These are phyloP conservation scores for Orthosia gothica DNA, from an alignment of 2,888 invertebrate species.

Conservation along the genomic window DNA sequence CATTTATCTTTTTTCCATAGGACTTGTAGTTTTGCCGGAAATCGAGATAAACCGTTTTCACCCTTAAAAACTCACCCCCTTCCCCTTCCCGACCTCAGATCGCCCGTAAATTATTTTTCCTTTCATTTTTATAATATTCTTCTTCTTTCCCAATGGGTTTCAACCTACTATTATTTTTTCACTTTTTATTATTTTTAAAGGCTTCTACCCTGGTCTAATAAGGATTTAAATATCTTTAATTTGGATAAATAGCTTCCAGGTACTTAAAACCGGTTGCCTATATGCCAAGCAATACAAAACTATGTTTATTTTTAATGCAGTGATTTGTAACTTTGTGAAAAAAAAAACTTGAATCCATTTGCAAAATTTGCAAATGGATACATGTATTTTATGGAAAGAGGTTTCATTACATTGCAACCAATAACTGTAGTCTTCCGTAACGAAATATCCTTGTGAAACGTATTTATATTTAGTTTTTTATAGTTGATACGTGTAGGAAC, in stretches of 20 bases:
- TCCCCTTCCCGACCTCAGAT: no score
- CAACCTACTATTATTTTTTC: no score
- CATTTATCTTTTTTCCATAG: no score
- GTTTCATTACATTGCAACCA: constrained; percentile 16
- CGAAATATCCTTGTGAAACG: background rate
- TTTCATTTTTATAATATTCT: no score
- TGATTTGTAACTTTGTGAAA: constrained; percentile 9
- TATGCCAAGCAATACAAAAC: background rate
- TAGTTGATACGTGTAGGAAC: background rate
- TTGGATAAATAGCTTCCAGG: background rate
- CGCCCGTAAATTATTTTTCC: no score
- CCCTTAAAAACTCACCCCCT: no score
- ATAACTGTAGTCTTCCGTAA: constrained; percentile 16
- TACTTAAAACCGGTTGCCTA: background rate
- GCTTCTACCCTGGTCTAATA: no score
- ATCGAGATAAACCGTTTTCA: no score
- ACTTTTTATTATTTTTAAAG: no score
- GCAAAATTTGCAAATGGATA: background rate
- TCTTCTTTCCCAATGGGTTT: no score
- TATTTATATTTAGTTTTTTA: background rate
- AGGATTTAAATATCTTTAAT: background rate
- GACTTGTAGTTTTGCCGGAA: no score
- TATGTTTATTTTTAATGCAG: constrained; percentile 2
- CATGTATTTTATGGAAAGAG: background rate
- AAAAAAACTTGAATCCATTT: constrained; percentile 18